Base-by-base conservation (phyloP, 2,797 vertebrate genomes). In the Sus cebifrons region DNA sequence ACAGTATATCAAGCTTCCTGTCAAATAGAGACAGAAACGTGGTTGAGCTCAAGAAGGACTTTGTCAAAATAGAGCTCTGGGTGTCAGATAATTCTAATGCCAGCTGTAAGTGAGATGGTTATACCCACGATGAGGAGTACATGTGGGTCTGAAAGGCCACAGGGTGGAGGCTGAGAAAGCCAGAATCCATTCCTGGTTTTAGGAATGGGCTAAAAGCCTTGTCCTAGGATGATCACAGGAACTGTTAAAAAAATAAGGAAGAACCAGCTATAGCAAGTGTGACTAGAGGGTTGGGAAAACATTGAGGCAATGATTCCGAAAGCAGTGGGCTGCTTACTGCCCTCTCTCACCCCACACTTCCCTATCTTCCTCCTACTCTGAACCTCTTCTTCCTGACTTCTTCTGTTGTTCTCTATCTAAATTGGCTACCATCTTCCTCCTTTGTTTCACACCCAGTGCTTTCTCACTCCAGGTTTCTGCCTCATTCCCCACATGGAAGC, bases 301-400 rank as follows among this genome's bases (percentile, higher is more conserved):
- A 74, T 0, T 79, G 73, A 94, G 85, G 81, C 23, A 4, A 44
- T 96, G 75, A 95, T 79, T 86, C 4, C 17, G 81, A 6, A 83
- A 4, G 84, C 20, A 81, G 65, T 75, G 81, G 94, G n/a, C 27
- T 36, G 36, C 21, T 52, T 20, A 36, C 73, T 94, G 86, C 49
- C 86, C 79, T 93, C 68, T 65, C 74, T 88, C 86, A 91, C 74
- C 91, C 52, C 60, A 52, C 95, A 36, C 94, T 98, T 95, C 84
- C 77, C 92, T 93, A 70, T 93, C 71, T 56, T 85, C 95, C 96
- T 95, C 97, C 97, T 87, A 78, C 96, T 96, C 71, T 64, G 87
- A 93, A 82, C 62, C 91, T 87, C 84, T 64, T 86, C 94, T 86
- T 95, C 81, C 95, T 40, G 8, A 86, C 89, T 97, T 97, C 79